phyloP scores from a whole-genome alignment of 2,797 vertebrate genomes.

The Helicolenus hilgendorfi region DNA sequence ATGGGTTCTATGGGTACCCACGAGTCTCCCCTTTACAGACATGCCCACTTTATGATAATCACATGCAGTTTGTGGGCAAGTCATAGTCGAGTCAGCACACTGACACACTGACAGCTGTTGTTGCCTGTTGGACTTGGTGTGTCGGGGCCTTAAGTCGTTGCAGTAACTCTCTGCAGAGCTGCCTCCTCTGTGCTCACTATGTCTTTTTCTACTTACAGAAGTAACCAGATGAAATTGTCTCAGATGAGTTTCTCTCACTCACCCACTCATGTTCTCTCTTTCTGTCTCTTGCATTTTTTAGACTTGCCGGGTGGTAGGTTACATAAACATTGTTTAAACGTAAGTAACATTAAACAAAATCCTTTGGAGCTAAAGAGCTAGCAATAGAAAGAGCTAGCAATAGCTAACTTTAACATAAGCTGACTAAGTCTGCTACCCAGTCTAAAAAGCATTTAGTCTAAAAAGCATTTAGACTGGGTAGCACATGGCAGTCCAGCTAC shows the following conservation, averaged over 20 bases:
- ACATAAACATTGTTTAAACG: neutral
- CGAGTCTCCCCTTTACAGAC: too few species aligned
- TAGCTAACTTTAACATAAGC: neutral
- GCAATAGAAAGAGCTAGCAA: neutral
- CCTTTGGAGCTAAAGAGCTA: neutral
- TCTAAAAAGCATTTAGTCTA: too few species aligned
- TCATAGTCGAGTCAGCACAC: too few species aligned
- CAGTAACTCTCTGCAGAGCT: neutral
- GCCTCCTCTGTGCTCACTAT: neutral
- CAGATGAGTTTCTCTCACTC: neutral
- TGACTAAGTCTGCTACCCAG: too few species aligned
- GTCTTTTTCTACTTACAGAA: neutral
- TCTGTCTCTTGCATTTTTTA: neutral
- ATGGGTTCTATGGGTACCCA: neutral
- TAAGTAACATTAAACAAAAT: neutral
- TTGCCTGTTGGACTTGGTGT: too few species aligned
- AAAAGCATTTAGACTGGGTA: neutral
- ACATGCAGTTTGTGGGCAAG: neutral
- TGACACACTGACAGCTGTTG: too few species aligned
- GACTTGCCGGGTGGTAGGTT: neutral
- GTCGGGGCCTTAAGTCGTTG: neutral
- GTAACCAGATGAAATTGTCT: neutral
- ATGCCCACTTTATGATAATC: neutral
- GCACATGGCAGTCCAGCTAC: neutral
- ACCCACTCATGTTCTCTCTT: slow-evolving; percentile 14